phyloP scores from a whole-genome alignment of 2,888 invertebrate genomes.

The Drosophila mimica region DNA sequence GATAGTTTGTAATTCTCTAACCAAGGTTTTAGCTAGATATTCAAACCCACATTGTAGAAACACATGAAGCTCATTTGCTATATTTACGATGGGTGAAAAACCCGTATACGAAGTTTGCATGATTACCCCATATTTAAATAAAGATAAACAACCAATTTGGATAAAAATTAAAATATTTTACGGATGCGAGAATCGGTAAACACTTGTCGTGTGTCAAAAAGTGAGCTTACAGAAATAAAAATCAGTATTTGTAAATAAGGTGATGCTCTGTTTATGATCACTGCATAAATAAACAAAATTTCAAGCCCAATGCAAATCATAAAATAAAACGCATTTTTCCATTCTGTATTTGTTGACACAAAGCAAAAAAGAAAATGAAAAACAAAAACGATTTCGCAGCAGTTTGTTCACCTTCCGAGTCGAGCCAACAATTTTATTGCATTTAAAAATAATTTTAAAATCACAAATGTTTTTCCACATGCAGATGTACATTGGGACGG shows the following conservation, averaged over 20 bases:
- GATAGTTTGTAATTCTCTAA: not conserved
- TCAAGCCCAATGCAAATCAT: conserved; percentile 28
- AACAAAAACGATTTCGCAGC: conserved; percentile 14
- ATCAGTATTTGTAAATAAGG: conserved; percentile 45
- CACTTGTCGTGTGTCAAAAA: not conserved
- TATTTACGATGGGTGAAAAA: not conserved
- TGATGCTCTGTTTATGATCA: conserved; percentile 51
- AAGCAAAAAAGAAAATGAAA: not conserved
- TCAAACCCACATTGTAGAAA: not conserved
- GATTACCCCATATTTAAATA: not conserved
- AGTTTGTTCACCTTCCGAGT: conserved; percentile 60
- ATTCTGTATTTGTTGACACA: conserved; percentile 28
- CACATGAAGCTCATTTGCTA: not conserved
- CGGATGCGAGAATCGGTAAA: not conserved
- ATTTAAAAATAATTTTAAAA: conserved; percentile 17
- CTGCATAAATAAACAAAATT: conserved; percentile 60
- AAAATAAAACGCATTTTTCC: conserved; percentile 30
- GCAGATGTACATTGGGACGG: not conserved
- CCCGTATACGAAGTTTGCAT: not conserved
- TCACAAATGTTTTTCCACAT: not conserved
- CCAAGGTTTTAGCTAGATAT: not conserved
- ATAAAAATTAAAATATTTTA: not conserved
- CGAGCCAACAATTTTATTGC: conserved; percentile 9
- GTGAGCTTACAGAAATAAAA: conserved; percentile 4
- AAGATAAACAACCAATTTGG: not conserved